Conservation (phyloP, 2,888 invertebrate genomes). For the Limnephilus auricula region DNA sequence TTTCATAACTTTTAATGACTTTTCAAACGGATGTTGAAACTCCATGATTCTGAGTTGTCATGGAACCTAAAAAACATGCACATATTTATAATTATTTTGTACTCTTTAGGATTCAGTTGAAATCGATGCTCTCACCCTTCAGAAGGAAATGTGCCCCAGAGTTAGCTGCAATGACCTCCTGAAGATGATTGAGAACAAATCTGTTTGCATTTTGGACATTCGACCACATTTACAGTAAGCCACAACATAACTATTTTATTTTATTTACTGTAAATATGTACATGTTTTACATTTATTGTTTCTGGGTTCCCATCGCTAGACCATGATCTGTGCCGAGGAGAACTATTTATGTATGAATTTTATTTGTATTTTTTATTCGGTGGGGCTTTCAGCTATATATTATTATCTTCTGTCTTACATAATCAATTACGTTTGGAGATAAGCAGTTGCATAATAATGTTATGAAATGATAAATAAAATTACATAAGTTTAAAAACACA, state of each 20-base stretch:
- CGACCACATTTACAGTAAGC: conserved; percentile 75
- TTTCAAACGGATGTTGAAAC: no score
- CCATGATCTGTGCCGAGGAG: no score
- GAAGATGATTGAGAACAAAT: conserved; percentile 81
- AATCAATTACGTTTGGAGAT: not conserved
- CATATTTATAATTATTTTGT: not conserved
- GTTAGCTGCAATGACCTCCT: conserved; percentile 92
- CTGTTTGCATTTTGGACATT: conserved; percentile 77
- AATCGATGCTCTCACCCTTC: conserved; percentile 83
- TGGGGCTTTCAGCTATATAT: not conserved
- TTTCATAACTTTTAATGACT: no score
- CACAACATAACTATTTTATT: conserved; percentile 66
- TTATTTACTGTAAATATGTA: no score
- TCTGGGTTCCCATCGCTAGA: no score
- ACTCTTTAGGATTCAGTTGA: conserved; percentile 82
- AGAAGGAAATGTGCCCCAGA: conserved; percentile 87
- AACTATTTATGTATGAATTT: no score
- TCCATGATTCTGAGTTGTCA: no score
- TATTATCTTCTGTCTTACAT: not conserved
- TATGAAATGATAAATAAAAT: not conserved
- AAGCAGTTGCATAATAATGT: not conserved
- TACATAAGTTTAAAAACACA: not conserved
- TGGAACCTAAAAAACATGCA: no score
- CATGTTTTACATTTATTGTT: no score
- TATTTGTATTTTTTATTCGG: no score